Evolutionary conservation across 23 tunicate genomes (phyloP).

Genomic region (Styela clava): DNA sequence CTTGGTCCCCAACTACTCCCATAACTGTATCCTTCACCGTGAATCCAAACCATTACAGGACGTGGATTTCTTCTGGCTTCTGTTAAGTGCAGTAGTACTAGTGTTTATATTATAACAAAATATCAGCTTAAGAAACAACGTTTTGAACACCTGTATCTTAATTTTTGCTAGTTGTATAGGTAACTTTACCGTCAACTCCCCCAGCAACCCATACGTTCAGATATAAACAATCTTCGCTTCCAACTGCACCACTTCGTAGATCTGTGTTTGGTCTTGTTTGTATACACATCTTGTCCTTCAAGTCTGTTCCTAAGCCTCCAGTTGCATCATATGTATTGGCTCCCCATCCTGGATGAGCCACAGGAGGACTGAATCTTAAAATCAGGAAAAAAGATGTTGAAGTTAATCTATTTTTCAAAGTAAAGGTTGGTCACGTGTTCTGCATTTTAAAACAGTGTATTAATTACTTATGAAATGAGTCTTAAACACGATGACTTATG

Average conservation of each 20-base stretch:
- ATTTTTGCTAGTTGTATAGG: too few species aligned
- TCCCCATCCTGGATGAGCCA: slow-evolving; percentile 49
- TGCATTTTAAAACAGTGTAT: too few species aligned
- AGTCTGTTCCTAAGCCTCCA: slow-evolving; percentile 7
- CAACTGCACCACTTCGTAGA: slow-evolving; percentile 23
- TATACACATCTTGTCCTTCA: slow-evolving; percentile 45
- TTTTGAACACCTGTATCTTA: not conserved
- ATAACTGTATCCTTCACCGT: slow-evolving; percentile 43
- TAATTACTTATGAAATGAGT: too few species aligned
- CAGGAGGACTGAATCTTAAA: slow-evolving; percentile 48
- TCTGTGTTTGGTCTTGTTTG: slow-evolving; percentile 34
- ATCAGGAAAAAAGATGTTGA: too few species aligned
- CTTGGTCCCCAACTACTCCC: slow-evolving; percentile 63
- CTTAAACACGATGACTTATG: too few species aligned
- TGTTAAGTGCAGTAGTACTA: not conserved
- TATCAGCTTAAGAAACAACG: not conserved
- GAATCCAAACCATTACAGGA: slow-evolving; percentile 79
- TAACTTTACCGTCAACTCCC: slow-evolving; percentile 63
- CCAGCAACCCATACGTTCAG: slow-evolving; percentile 62
- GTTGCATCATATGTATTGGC: slow-evolving; percentile 41
- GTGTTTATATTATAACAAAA: not conserved
- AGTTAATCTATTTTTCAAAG: not conserved
- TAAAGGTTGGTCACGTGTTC: not conserved
- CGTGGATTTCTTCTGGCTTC: slow-evolving; percentile 40
- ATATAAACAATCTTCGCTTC: slow-evolving; percentile 62